Evolutionary conservation across 92 coral and sea anemone species (phyloP).

Genomic region (Pocillopora meandrina): DNA sequence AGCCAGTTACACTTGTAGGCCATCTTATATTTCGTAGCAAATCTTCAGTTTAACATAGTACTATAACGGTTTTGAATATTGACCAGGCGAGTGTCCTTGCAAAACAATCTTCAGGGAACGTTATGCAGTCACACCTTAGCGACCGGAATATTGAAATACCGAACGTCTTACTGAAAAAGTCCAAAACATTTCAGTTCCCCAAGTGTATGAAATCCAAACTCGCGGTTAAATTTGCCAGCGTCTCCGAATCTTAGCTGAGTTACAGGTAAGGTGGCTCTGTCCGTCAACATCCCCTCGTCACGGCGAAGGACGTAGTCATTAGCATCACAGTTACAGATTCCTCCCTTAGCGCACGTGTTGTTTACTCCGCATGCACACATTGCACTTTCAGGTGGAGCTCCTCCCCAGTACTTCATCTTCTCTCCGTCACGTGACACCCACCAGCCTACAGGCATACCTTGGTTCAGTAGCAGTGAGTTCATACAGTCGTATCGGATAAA

Average conservation of each 20-base stretch:
- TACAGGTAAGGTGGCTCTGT: constrained; percentile 54
- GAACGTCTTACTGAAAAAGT: not conserved
- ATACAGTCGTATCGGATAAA: constrained; percentile 73
- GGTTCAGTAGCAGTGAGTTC: constrained; percentile 42
- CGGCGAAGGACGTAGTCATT: constrained; percentile 57
- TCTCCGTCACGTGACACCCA: constrained; percentile 82
- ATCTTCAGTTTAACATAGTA: too few species aligned
- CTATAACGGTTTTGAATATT: not conserved
- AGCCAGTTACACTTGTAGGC: too few species aligned
- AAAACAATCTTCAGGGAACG: not conserved
- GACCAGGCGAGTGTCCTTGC: not conserved
- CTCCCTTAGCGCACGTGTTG: constrained; percentile 45
- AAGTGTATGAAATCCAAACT: constrained; percentile 58
- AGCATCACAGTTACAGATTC: constrained; percentile 69
- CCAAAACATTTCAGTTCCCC: constrained; percentile 62
- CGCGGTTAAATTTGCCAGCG: constrained; percentile 49
- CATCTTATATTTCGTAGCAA: too few species aligned
- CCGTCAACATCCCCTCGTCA: constrained; percentile 60
- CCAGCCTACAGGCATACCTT: constrained; percentile 59
- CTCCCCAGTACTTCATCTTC: constrained; percentile 84
- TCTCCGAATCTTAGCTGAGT: constrained; percentile 66
- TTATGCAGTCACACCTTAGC: not conserved
- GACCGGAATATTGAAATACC: not conserved
- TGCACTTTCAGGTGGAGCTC: constrained; percentile 68
- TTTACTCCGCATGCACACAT: constrained; percentile 71